Evolutionary conservation across 2,797 vertebrate species (phyloP), one percentile per base, ranked within the genome.

Genomic region (Sebastes elongatus): DNA sequence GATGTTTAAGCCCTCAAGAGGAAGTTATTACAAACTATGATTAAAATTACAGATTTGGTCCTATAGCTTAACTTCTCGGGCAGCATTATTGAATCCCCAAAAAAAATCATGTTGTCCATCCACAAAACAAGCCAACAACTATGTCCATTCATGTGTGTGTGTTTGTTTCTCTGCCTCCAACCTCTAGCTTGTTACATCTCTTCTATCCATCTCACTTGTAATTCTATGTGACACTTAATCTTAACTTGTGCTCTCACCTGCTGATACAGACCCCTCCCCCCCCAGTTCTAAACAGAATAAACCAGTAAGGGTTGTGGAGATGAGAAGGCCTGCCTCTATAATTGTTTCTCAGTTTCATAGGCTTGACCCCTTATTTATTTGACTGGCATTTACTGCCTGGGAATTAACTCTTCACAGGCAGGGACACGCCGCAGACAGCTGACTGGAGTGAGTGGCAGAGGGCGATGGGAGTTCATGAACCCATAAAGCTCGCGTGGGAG

Each of bases 1-100:
- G 69, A 91, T 88, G 67, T 83, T 86, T 93, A 93, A 94, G 93
- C 94, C 88, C 78, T 79, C 79, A 62, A 79, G 83, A 86, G 88
- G 71, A 90, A 86, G 71, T 88, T 91, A 82, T 86, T 90, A 85
- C 80, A 71, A 88, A 83, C 78, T 71, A 23, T 87, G 89, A 94
- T 94, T 89, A 74, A 57, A 88, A 87, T 70, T 61, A 32, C n/a
- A 64, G 78, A 86, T 91, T 87, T 81, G 74, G 55, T 74, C 28
- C 7, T n/a, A 52, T 27, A 60, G 70, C 25, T 81, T 80, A 78
- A 80, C 76, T 74, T 85, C 20, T 35, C 13, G 33, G 20, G 25
- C 61, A 76, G 28, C 8, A 4, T 64, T 16, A n/a, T 20, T 62
- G 9, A 64, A 71, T 69, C 18, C 55, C 20, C 30, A 56, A 42